phyloP scores from a whole-genome alignment of 2,113 vertebrate species.

The Hassar affinis region DNA sequence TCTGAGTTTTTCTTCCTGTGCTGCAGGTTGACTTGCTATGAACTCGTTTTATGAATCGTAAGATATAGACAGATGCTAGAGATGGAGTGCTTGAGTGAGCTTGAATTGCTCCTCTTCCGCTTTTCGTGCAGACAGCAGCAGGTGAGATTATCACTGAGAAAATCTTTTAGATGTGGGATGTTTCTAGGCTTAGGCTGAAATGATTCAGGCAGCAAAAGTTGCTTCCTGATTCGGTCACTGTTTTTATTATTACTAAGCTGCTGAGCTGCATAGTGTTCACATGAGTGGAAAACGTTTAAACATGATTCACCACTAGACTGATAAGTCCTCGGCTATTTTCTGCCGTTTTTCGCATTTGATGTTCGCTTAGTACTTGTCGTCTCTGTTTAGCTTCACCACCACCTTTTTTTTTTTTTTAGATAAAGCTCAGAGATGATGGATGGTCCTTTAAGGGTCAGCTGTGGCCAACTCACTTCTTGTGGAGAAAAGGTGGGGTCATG shows the following conservation, averaged over 20 bases:
- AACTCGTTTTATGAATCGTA: not conserved
- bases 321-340: not conserved
- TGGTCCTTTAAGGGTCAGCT: constrained; percentile 35
- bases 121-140: constrained; percentile 23
- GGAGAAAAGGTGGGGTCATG: constrained; percentile 36
- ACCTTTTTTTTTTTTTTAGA: constrained; percentile 38
- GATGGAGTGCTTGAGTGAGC: constrained; percentile 1
- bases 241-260: constrained; percentile 14
- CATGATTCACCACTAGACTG: not conserved
- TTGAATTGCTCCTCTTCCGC: constrained; percentile 12
- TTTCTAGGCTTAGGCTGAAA: not conserved
- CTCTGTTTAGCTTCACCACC: constrained; percentile 44
- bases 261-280: not conserved
- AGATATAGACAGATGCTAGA: not conserved
- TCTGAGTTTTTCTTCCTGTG: constrained; percentile 12
- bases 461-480: constrained; percentile 22
- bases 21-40: constrained; percentile 38
- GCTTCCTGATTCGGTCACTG: not conserved
- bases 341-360: not conserved
- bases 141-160: constrained; percentile 1
- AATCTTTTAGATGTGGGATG: constrained; percentile 28
- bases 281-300: not conserved
- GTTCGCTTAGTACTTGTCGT: constrained; percentile 15
- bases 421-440: constrained; percentile 40
- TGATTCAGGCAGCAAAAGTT: not conserved